A percentile compares a stretch with the other conserved stretches of the same genome.
Conservation (phyloP, 2,113 vertebrate species). For the Strix uralensis region DNA sequence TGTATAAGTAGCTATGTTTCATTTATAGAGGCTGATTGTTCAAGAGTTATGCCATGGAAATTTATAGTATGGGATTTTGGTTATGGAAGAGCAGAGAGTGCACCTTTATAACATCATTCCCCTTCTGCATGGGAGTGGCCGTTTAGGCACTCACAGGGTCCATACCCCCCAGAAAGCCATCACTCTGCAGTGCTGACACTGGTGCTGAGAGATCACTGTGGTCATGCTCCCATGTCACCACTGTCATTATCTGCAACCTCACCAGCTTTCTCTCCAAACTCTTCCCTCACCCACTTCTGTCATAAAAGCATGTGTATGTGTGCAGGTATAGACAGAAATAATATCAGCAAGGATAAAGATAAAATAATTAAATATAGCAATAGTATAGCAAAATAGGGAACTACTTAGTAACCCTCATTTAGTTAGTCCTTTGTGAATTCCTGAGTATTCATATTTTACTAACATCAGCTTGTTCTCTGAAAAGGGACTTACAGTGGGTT, state of each 20-base stretch:
- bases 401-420: background rate
- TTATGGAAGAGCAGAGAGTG: background rate
- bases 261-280: background rate
- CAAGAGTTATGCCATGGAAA: background rate
- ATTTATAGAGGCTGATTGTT: background rate
- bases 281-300: background rate
- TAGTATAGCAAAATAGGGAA: background rate
- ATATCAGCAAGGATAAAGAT: background rate
- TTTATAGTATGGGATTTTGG: background rate
- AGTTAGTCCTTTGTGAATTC: background rate
- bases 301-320: background rate
- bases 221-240: accelerated
- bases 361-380: background rate
- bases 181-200: background rate
- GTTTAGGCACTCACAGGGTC: background rate
- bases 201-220: background rate
- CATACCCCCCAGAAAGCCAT: background rate
- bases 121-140: background rate
- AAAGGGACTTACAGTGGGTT: background rate
- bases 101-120: background rate
- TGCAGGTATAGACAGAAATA: background rate
- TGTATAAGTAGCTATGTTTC: background rate
- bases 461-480: background rate
- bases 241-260: background rate
- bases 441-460: background rate